phyloP scores from a whole-genome alignment of 1,140 invertebrate genomes.

The Armadillidium nasatum region DNA sequence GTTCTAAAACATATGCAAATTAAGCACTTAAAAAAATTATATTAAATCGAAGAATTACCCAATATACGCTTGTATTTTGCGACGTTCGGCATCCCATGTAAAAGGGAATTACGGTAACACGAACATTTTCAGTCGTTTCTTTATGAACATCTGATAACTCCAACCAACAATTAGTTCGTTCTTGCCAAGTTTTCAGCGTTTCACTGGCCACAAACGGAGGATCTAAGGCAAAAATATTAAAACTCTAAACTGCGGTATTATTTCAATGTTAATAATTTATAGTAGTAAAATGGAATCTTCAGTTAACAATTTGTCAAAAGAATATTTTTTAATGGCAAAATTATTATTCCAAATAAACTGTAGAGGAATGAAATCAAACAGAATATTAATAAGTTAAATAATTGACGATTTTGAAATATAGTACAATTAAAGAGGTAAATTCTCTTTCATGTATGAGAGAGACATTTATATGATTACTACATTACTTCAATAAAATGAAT shows the following conservation, averaged over 20 bases:
- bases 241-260: constrained; percentile 10
- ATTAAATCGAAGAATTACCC: constrained; percentile 59
- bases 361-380: too few relatives aligned
- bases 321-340: too few relatives aligned
- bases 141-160: constrained; percentile 95
- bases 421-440: too few relatives aligned
- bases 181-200: constrained; percentile 89
- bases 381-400: too few relatives aligned
- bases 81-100: constrained; percentile 91
- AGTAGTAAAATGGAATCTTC: too few relatives aligned
- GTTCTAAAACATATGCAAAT: too few relatives aligned
- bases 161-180: constrained; percentile 95
- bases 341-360: too few relatives aligned
- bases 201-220: constrained; percentile 83
- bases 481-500: neutral
- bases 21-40: too few relatives aligned
- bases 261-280: constrained; percentile 40
- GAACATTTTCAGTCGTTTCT: constrained; percentile 91
- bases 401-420: too few relatives aligned
- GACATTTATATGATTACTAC: too few relatives aligned
- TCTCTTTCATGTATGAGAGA: too few relatives aligned
- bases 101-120: constrained; percentile 95
- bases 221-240: constrained; percentile 55
- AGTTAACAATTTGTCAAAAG: too few relatives aligned
- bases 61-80: constrained; percentile 82